Conservation (phyloP, 2,888 invertebrate species). For the Caenorhabditis sp. region DNA sequence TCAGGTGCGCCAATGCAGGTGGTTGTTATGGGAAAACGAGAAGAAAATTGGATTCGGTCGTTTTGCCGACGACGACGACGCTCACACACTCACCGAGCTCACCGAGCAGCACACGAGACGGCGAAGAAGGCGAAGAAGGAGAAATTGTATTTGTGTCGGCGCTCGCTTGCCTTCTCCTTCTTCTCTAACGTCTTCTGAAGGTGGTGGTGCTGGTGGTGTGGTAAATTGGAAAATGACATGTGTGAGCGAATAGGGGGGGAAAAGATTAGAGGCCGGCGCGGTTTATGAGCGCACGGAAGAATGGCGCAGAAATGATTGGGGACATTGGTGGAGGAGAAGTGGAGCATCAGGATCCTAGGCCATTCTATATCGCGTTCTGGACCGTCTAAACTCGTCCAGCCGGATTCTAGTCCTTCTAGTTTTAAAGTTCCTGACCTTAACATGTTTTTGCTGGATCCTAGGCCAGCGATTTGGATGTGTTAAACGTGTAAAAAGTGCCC, state of each 20-base stretch:
- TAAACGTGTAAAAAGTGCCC: no score
- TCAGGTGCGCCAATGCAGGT: conserved; percentile 21
- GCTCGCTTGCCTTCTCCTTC: neutral
- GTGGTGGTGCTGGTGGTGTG: neutral
- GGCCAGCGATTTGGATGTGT: no score
- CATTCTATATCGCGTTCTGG: no score
- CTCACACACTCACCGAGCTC: conserved; percentile 2
- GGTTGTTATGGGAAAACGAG: conserved; percentile 35
- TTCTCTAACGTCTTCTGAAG: conserved; percentile 8
- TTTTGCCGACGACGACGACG: conserved; percentile 5
- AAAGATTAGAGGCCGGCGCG: conserved; percentile 4
- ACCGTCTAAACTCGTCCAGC: no score
- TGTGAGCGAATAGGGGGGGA: neutral
- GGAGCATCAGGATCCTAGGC: neutral
- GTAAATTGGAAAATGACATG: conserved; percentile 53
- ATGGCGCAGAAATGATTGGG: neutral
- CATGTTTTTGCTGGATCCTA: no score
- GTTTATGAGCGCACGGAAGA: conserved; percentile 2
- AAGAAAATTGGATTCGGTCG: conserved; percentile 19
- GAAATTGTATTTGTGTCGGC: conserved; percentile 32
- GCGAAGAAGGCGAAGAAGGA: neutral
- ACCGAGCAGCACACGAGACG: no score
- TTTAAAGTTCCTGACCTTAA: no score
- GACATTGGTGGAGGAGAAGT: neutral
- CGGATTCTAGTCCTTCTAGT: no score